Evolutionary conservation across 2,797 vertebrate species (phyloP).

Genomic region (Bradypodion pumilum): DNA sequence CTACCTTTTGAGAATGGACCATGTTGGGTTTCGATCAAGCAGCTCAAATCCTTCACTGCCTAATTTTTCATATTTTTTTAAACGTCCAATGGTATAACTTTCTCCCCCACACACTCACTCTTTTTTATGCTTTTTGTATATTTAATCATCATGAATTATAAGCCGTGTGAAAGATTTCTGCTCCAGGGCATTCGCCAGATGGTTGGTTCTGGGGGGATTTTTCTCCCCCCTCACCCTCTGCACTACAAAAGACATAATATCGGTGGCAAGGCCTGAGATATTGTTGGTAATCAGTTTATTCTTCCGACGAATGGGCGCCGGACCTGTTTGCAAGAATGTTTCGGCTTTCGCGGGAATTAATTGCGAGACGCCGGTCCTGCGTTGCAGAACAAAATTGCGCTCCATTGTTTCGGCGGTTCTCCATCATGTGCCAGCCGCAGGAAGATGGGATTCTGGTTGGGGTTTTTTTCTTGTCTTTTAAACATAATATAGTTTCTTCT

Average conservation of each 20-base stretch:
- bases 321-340: slow-evolving; percentile 78
- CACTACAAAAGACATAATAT: slow-evolving; percentile 84
- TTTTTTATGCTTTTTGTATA: slow-evolving; percentile 69
- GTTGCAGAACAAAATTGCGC: slow-evolving; percentile 77
- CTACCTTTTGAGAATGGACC: slow-evolving; percentile 73
- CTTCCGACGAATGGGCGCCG: slow-evolving; percentile 78
- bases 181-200: slow-evolving; percentile 84
- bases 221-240: slow-evolving; percentile 51
- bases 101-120: neutral
- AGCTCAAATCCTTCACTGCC: slow-evolving; percentile 78
- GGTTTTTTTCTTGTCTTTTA: slow-evolving; percentile 42
- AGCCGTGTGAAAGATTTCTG: slow-evolving; percentile 81
- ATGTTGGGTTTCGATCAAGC: slow-evolving; percentile 78
- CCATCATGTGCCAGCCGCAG: slow-evolving; percentile 53
- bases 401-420: slow-evolving; percentile 75
- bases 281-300: slow-evolving; percentile 84
- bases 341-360: slow-evolving; percentile 79
- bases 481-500: slow-evolving; percentile 49
- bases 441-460: slow-evolving; percentile 51
- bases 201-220: slow-evolving; percentile 81
- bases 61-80: slow-evolving; percentile 60
- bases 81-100: slow-evolving; percentile 75
- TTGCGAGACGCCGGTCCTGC: slow-evolving; percentile 77
- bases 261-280: slow-evolving; percentile 82
- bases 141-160: slow-evolving; percentile 82